phyloP scores from a whole-genome alignment of 2,797 vertebrate genomes.

The Hyperoplus immaculatus region DNA sequence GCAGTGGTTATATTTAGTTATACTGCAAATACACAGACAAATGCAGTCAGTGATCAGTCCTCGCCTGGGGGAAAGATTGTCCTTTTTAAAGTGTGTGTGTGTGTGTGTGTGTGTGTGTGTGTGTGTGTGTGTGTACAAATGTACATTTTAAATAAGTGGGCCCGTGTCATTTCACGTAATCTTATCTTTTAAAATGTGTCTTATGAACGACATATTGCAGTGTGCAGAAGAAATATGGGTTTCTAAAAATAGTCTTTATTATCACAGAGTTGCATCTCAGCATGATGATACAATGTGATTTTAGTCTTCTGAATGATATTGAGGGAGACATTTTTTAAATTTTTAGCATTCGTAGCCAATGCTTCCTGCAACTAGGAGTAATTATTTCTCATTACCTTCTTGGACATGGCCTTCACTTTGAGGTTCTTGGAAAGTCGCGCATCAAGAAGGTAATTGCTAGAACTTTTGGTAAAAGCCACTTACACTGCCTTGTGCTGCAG shows the following conservation, averaged over 20 bases:
- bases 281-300: not conserved
- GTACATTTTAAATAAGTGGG: not conserved
- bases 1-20: constrained; percentile 5
- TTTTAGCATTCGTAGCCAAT: not conserved
- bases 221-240: no score
- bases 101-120: not conserved
- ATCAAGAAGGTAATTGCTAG: not conserved
- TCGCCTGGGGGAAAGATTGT: constrained; percentile 7
- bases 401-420: not conserved
- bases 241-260: not conserved
- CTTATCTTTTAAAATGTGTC: not conserved
- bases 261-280: not conserved
- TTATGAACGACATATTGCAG: not conserved
- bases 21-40: constrained; percentile 4
- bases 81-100: constrained; percentile 1
- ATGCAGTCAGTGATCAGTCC: constrained; percentile 16
- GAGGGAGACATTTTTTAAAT: not conserved
- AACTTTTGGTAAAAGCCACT: not conserved
- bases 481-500: not conserved
- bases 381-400: no score
- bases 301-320: not conserved
- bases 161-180: not conserved
- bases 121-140: not conserved
- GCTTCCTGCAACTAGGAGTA: not conserved
- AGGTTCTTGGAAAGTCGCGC: not conserved